Base-by-base conservation (phyloP, 2,888 invertebrate genomes). In the Carcina quercana region DNA sequence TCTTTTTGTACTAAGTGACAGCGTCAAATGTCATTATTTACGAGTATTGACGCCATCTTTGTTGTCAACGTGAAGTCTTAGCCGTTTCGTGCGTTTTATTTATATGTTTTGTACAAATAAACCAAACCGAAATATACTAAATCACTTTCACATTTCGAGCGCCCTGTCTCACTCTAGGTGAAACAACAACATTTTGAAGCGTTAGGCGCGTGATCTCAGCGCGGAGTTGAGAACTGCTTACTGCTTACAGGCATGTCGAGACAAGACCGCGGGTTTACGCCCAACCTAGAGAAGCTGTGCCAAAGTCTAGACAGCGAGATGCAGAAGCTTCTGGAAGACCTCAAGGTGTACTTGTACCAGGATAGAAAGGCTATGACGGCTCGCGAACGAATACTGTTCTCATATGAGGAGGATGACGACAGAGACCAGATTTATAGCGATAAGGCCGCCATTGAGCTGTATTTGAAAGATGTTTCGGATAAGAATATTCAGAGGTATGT, bases 181-280 rank as follows among this genome's bases (percentile, higher is more conserved):
- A n/a, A n/a, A n/a, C n/a, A n/a, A n/a, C n/a, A n/a, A n/a, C n/a
- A n/a, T n/a, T n/a, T n/a, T n/a, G n/a, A n/a, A n/a, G n/a, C n/a
- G n/a, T n/a, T n/a, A n/a, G n/a, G n/a, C n/a, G n/a, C n/a, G n/a
- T n/a, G n/a, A n/a, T n/a, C n/a, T n/a, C n/a, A n/a, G n/a, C n/a
- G n/a, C n/a, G n/a, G n/a, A n/a, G n/a, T n/a, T n/a, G n/a, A n/a
- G n/a, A n/a, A n/a, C n/a, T n/a, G n/a, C n/a, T n/a, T 17, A 7
- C 17, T 34, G 13, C 25, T 50, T 43, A 1, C 26, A 85, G 85
- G 79, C 1, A 85, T 93, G 66, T 78, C 90, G 0, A 91, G 93
- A 84, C 95, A 95, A 76, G 90, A 92, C 3, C 89, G 89, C 46
- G 95, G 95, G 1, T 93, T 89, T 66, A 92, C 93, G 0, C 87